Base-by-base conservation (phyloP, 1,140 invertebrate species). In the Drosophila insularis region DNA sequence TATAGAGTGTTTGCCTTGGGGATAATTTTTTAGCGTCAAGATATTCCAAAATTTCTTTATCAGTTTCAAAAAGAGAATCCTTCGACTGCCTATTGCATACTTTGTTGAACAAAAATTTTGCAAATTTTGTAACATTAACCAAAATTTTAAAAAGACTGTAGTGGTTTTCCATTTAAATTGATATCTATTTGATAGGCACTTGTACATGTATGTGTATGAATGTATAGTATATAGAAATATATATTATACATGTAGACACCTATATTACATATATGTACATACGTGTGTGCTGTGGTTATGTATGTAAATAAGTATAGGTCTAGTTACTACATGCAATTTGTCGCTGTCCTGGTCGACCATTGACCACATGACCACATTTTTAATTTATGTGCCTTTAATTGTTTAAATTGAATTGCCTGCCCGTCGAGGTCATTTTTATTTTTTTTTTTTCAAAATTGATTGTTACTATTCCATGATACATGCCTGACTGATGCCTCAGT, bases 381-480 rank as follows among this genome's bases (percentile, higher is more conserved):
- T 80, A 89, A 87, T 87, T 87, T 80, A 87, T 87, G 81, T 80
- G 55, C 68, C 78, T 80, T 89, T 84, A 89, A 89, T 89, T 89
- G 80, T 82, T 89, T 75, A 89, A 89, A 74, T 82, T 58, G 65
- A 81, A 85, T 85, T 72, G 66, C 60, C 40, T 70, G 66, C 55
- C 46, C 53, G 66, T 63, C 40, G 63, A 78, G 71, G 70, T 74
- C 70, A 68, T 27, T 66, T 23, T 62, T 62, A 55, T 73, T 80
- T 17, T 10, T 19, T 50, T 21, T 19, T 50, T 19, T 21, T 19
- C 19, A 2, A 21, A 50, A 50, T 21, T 46, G 43, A 46, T 46
- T 46, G 43, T 46, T 46, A 17, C 19, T 46, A 46, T 46, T 19
- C 19, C 43, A 35, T 35, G 32, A 35, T 60, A 69, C 61, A 74